These are phyloP conservation scores for Smutsia temminckii DNA, from an alignment of 2,797 vertebrate genomes.

Conservation along the genomic window DNA sequence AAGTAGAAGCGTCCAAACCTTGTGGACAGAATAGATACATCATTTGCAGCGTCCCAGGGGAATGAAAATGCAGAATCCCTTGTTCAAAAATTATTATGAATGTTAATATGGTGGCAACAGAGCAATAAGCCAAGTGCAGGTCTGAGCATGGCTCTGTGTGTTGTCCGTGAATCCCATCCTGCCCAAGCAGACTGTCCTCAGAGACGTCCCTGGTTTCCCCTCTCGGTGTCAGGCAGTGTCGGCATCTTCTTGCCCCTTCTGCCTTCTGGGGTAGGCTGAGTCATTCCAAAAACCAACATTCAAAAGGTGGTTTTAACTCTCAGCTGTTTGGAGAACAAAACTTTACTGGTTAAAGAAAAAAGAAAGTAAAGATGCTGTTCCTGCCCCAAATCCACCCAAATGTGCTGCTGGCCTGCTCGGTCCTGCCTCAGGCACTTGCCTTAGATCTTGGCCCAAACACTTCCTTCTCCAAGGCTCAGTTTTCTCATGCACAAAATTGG, in stretches of 20 bases:
- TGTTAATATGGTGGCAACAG: not conserved
- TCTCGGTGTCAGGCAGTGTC: not conserved
- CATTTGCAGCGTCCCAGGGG: not conserved
- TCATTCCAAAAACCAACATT: not conserved
- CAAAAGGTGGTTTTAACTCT: not conserved
- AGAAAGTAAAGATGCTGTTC: not conserved
- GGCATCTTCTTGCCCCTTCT: too few species aligned
- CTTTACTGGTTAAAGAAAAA: not conserved
- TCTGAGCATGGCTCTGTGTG: not conserved
- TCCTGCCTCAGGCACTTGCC: accelerated
- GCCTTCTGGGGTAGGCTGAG: not conserved
- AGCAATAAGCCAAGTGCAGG: accelerated
- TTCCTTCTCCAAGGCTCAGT: not conserved
- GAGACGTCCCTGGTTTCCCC: accelerated
- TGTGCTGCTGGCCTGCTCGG: accelerated
- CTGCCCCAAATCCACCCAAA: not conserved
- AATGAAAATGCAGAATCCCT: not conserved
- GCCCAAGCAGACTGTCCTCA: not conserved
- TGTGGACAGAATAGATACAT: not conserved
- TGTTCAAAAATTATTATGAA: not conserved
- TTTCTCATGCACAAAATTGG: not conserved
- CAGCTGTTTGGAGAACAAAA: not conserved
- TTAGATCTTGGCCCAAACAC: not conserved
- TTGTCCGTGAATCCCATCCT: accelerated
- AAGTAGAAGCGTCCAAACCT: not conserved